Base-by-base conservation (phyloP, 2,113 vertebrate genomes). In the Clinocottus analis region DNA sequence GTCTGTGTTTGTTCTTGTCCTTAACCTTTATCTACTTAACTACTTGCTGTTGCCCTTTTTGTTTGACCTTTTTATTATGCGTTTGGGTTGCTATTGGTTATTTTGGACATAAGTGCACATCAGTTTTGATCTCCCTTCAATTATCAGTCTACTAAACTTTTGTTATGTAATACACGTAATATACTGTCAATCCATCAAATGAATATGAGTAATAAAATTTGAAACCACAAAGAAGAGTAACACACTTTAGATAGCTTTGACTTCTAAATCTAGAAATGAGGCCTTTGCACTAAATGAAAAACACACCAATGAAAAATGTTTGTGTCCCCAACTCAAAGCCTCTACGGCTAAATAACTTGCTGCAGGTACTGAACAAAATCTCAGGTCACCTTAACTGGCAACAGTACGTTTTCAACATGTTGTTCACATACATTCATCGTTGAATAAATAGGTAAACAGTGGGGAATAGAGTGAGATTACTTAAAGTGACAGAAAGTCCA, bases 381-480 rank as follows among this genome's bases (percentile, higher is more conserved):
- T 62, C 7, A 7, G 62, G 43, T 62, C 45, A 27, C 4, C 29
- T 21, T 73, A 16, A 59, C 49, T 2, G 12, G 29, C n/a, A 70
- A 17, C 21, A 62, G n/a, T 6, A 33, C 3, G 19, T 19, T 35
- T 35, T 37, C 3, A 55, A 29, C 9, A 25, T 14, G 8, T 51
- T 35, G 8, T 51, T 35, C 23, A 41, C 27, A 10, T 10, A 23
- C 37, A 49, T 56, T 63, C 37, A 69, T 12, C 29, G 33, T 39
- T 43, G 25, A 33, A 55, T 61, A 55, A 62, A 10, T 31, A 27
- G 11, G 31, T 21, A 21, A 82, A 77, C 16, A 16, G 5, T 72
- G 16, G 35, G 33, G 33, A 45, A 59, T 12, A 60, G 7, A 37
- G 17, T 29, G 43, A 55, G 27, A 41, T 25, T 17, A 43, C 19